Evolutionary conservation across 2,888 invertebrate genomes (phyloP), one percentile per base, ranked within the genome.

Genomic region (Andricus curvator): DNA sequence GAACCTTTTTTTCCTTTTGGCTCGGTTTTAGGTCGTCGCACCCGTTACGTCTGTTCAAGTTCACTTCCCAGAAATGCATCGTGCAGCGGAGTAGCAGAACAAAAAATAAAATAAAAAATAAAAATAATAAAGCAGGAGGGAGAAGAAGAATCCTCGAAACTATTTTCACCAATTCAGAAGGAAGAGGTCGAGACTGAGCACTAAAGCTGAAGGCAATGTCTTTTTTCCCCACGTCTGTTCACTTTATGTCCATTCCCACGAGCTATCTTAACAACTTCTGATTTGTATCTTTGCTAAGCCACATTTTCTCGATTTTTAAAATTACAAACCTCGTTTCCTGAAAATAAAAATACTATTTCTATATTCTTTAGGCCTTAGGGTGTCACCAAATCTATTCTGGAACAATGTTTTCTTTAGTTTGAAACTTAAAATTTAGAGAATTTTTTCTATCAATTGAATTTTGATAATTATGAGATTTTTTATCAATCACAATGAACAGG

Each of bases 1-100:
- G 51, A 29, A 70, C 17, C 15, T 22, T 74, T 6, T 20, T 33
- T 66, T 66, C 9, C 56, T 81, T 79, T 77, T 83, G 77, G 77
- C 70, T 80, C 79, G 62, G 78, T 76, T 81, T 78, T 78, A 70
- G 83, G 81, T 83, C 82, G 82, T 81, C 82, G 83, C 81, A 80
- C 83, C 77, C 79, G 79, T 83, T 83, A 68, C 79, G 81, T 82
- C 79, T 67, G 82, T 82, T 79, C 68, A 80, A 82, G 78, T 82
- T 81, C 67, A 79, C 65, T 76, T 81, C 79, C 78, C 79, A 80
- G 79, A 82, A 81, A 83, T 79, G 82, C 81, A 78, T 81, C 78
- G 64, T 66, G 67, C 78, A 70, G 25, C 29, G 80, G 80, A 44
- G 78, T 67, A 78, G 70, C 41, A 70, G 65, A 78, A 68, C 65